Evolutionary conservation across 2,113 vertebrate species (phyloP).

Genomic region (Dipodomys stephensi): DNA sequence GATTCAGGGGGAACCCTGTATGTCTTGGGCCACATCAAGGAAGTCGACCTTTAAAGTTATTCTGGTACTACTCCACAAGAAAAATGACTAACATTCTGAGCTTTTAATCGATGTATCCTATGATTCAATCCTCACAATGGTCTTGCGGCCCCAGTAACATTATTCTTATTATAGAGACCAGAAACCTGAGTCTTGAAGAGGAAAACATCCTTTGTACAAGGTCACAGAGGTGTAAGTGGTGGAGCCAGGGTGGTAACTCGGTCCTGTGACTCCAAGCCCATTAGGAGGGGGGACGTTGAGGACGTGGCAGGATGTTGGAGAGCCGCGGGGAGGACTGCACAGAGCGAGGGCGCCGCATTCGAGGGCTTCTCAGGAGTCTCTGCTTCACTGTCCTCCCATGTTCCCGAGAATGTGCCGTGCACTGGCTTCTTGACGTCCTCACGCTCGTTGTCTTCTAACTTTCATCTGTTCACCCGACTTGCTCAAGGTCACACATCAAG

Average conservation of each 20-base stretch:
- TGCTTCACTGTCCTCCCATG: not conserved
- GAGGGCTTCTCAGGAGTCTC: not conserved
- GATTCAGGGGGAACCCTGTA: not conserved
- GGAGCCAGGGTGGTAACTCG: not conserved
- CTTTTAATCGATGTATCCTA: not conserved
- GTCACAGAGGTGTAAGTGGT: not conserved
- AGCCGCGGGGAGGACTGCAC: not conserved
- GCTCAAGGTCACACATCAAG: not conserved
- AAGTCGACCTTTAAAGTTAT: not conserved
- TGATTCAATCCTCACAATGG: not conserved
- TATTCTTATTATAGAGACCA: not conserved
- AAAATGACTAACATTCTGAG: slow-evolving; percentile 32
- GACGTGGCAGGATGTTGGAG: not conserved
- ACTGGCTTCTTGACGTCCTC: not conserved
- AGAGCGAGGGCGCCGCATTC: not conserved
- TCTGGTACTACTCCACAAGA: not conserved
- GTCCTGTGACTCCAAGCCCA: not conserved
- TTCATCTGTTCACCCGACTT: not conserved
- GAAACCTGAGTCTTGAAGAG: not conserved
- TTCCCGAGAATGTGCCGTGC: not conserved
- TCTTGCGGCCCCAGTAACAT: not conserved
- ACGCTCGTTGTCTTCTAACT: not conserved
- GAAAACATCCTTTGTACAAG: not conserved
- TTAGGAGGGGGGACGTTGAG: not conserved
- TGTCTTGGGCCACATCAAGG: not conserved